Evolutionary conservation across 1,140 invertebrate genomes (phyloP).

Genomic region (Leptoteleia sp.): DNA sequence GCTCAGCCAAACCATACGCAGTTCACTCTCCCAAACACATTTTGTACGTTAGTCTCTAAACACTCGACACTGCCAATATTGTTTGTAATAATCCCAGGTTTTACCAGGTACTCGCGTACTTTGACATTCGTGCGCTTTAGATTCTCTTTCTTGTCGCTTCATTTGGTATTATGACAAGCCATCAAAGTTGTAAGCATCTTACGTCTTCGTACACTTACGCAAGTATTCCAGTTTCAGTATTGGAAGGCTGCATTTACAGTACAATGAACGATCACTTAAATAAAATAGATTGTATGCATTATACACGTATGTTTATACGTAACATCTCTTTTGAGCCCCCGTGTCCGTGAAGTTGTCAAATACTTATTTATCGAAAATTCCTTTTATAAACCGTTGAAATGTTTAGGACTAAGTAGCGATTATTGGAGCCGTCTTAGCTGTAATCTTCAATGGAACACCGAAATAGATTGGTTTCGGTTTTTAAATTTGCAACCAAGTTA

Average conservation of each 20-base stretch:
- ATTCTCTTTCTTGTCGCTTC: conserved; percentile 11
- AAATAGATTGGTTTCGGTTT: too few relatives aligned
- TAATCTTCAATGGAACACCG: too few relatives aligned
- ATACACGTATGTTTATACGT: neutral
- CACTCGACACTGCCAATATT: conserved; percentile 52
- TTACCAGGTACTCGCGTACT: conserved; percentile 9
- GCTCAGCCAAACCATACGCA: conserved; percentile 8
- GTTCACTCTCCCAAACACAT: conserved; percentile 10
- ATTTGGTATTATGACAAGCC: conserved; percentile 7
- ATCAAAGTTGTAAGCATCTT: conserved; percentile 14
- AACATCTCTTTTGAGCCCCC: neutral
- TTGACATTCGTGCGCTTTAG: neutral
- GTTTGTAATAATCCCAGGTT: conserved; percentile 47
- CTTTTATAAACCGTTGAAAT: too few relatives aligned
- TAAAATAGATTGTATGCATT: too few relatives aligned
- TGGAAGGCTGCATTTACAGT: conserved; percentile 48
- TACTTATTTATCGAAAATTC: too few relatives aligned
- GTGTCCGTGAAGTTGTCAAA: neutral
- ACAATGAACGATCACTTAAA: neutral
- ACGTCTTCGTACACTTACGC: conserved; percentile 36
- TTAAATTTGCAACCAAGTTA: too few relatives aligned
- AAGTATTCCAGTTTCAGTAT: conserved; percentile 44
- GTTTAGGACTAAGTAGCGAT: too few relatives aligned
- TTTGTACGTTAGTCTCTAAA: conserved; percentile 37
- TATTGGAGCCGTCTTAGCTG: too few relatives aligned